Conservation (phyloP, 1,140 invertebrate genomes). For the Phymastichus coffea region DNA sequence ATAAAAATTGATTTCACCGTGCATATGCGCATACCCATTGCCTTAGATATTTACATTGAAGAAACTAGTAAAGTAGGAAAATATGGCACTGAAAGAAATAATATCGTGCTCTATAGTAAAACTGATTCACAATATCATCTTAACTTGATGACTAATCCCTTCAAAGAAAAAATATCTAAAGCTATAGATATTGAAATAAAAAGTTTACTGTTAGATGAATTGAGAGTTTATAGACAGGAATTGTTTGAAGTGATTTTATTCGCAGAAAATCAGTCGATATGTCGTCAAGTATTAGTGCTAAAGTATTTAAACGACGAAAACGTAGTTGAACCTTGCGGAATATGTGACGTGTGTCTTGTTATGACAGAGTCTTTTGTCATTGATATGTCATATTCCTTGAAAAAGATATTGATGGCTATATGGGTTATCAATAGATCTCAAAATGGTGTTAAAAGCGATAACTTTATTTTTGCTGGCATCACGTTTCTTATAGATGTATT, state of each 20-base stretch:
- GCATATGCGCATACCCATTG: background rate
- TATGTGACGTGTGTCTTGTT: background rate
- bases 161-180: background rate
- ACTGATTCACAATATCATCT: background rate
- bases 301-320: background rate
- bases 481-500: background rate
- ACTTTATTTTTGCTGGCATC: background rate
- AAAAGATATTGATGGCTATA: slow-evolving; percentile 1
- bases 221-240: background rate
- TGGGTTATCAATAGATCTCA: slow-evolving; percentile 5
- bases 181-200: background rate
- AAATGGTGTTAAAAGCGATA: background rate
- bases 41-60: background rate
- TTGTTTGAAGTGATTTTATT: background rate
- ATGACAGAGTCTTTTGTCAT: background rate
- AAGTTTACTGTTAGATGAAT: background rate
- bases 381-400: background rate
- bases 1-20: background rate
- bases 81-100: background rate
- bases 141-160: background rate
- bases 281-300: background rate
- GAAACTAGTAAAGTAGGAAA: background rate
- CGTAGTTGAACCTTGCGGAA: background rate
- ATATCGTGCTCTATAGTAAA: background rate
- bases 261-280: background rate